Evolutionary conservation across 2,797 vertebrate genomes (phyloP), one percentile per base, ranked within the genome.

Genomic region (Sarcoramphus papa): DNA sequence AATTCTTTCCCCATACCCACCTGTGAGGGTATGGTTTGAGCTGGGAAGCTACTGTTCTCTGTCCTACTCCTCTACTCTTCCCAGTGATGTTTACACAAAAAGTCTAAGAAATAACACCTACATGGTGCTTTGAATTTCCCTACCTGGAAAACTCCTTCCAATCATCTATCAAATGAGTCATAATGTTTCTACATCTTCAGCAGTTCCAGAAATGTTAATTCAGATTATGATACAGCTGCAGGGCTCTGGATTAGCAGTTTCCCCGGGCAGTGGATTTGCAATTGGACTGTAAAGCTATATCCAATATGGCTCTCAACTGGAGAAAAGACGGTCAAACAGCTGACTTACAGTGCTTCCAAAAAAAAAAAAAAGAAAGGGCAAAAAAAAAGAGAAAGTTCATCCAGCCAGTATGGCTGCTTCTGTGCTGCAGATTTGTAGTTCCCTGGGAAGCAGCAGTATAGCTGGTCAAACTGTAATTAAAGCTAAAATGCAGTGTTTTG

Each of bases 231-330:
- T 90, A 37, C 54, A 92, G 68, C 87, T 93, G 68, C 48, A 87
- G 75, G 89, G 68, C 76, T 92, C 63, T 82, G 89, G 85, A 96
- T 96, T 90, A 96, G 85, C 68, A 85, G 65, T 31, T 93, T 97
- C 41, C 59, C 28, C 0, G 2, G 77, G 68, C 80, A 93, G 68
- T 89, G 91, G 81, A 88, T 96, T 94, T 95, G 50, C 74, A 87
- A 20, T 81, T 64, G 62, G 65, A 37, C 62, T 59, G 47, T 80
- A 89, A 95, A 95, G 75, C 79, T 85, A 11, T 69, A 85, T 76
- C 72, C 85, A 89, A 3, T 56, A 51, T 68, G 82, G 31, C 43
- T 95, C 51, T 95, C 25, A 90, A 35, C 17, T 3, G 3, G 59
- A 81, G 70, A 75, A 91, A 91, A 82, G 57, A 75, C 41, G 1